These are phyloP conservation scores for Smittia aterrima DNA, from an alignment of 2,888 invertebrate genomes.

Conservation along the genomic window DNA sequence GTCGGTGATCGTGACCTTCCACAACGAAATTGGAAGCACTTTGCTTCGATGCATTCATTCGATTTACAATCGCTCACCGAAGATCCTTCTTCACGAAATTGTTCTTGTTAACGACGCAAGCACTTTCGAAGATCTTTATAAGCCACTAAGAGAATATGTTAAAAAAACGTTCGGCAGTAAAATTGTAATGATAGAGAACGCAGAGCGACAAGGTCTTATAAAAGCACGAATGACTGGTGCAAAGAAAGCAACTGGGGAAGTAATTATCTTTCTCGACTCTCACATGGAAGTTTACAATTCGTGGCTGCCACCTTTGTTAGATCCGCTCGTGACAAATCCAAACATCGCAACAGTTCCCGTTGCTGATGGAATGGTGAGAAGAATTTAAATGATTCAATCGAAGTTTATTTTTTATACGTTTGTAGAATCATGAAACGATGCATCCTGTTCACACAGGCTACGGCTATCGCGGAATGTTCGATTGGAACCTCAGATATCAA, in stretches of 20 bases:
- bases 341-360: slow-evolving; percentile 41
- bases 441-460: not conserved
- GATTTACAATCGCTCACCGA: slow-evolving; percentile 16
- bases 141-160: slow-evolving; percentile 54
- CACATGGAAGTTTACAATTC: slow-evolving; percentile 75
- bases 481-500: slow-evolving; percentile 31
- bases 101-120: slow-evolving; percentile 57
- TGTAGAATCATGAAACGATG: not conserved
- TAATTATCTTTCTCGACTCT: slow-evolving; percentile 87
- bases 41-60: slow-evolving; percentile 15
- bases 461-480: not conserved
- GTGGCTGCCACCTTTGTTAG: slow-evolving; percentile 60
- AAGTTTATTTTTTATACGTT: slow-evolving; percentile 2
- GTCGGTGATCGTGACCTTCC: slow-evolving; percentile 21
- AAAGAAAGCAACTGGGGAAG: slow-evolving; percentile 76
- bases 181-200: slow-evolving; percentile 71
- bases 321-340: slow-evolving; percentile 22
- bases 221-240: slow-evolving; percentile 86
- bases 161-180: slow-evolving; percentile 51
- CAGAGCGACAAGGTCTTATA: slow-evolving; percentile 80
- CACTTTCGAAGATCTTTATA: slow-evolving; percentile 53
- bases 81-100: slow-evolving; percentile 47
- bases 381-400: not conserved
- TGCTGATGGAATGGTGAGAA: no score
- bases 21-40: not conserved